Evolutionary conservation across 2,113 vertebrate genomes (phyloP), one percentile per base, ranked within the genome.

Genomic region (Phylloscopus whistleri): DNA sequence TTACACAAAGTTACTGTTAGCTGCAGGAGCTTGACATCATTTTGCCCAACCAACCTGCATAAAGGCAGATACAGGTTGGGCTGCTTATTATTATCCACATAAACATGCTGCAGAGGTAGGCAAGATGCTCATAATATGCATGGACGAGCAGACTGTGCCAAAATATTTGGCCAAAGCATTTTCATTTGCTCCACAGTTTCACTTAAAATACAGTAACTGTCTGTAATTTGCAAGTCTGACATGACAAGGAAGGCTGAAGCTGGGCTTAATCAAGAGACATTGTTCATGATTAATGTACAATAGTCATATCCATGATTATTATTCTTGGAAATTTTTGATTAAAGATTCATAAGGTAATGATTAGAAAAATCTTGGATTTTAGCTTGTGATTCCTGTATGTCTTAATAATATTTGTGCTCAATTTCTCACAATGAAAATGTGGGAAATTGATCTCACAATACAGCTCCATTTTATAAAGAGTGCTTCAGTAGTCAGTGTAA

Each of bases 1-100:
- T 23, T 23, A 46, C 0, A 0, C 37, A 72, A 72, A 70, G 9
- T 7, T 7, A 3, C 17, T 43, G 19, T 37, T 43, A 51, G 18
- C 35, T 69, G 31, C 44, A 78, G 17, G 15, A 53, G 5, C 16
- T 73, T 44, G 31, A 23, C 44, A 59, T 31, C 21, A 39, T 28
- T 39, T 17, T 44, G 15, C 15, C 16, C 35, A 53, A 35, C 5
- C 49, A 53, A 67, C 46, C 12, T 26, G 13, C 43, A 59, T 11
- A 64, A 64, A 63, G 48, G 16, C 14, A 77, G 17, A 51, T 28
- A 27, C 7, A 53, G n/a, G 5, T 39, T 49, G 7, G 3, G 4
- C 33, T 62, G 27, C 21, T 58, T 22, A 8, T 22, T 59, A 27
- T 46, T 33, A n/a, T 44, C 18, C 24, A 26, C 11, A 23, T 44